These are phyloP conservation scores for Zhuqinia jingwanae DNA, from an alignment of 2,888 invertebrate species.

Conservation along the genomic window DNA sequence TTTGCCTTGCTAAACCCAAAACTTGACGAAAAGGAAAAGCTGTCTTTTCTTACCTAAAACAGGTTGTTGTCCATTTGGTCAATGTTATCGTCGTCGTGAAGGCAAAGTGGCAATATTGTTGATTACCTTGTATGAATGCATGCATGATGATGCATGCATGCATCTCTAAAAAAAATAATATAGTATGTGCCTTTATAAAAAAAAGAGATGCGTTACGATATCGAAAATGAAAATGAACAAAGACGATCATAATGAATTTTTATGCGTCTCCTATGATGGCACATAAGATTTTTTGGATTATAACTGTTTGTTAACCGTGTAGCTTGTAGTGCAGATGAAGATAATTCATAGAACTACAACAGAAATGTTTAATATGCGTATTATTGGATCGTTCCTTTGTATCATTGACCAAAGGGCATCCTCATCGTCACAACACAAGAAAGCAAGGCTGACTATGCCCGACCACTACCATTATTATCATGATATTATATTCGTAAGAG, in stretches of 20 bases:
- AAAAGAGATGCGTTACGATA: slow-evolving; percentile 56
- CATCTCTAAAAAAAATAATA: slow-evolving; percentile 39
- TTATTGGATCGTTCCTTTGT: slow-evolving; percentile 67
- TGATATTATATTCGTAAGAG: slow-evolving; percentile 68
- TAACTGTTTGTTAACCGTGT: slow-evolving; percentile 58
- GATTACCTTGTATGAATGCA: slow-evolving; percentile 66
- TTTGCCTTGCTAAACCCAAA: slow-evolving; percentile 75
- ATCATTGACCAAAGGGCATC: slow-evolving; percentile 73
- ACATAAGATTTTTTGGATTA: slow-evolving; percentile 46
- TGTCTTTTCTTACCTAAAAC: slow-evolving; percentile 74
- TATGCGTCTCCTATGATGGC: slow-evolving; percentile 57
- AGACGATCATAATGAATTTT: slow-evolving; percentile 59
- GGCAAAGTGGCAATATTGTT: slow-evolving; percentile 68
- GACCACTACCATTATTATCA: slow-evolving; percentile 59
- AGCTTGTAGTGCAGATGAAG: slow-evolving; percentile 32
- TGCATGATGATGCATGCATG: slow-evolving; percentile 57
- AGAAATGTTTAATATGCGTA: slow-evolving; percentile 63
- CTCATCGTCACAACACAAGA: slow-evolving; percentile 60
- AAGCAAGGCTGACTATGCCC: slow-evolving; percentile 71
- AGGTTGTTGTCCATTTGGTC: slow-evolving; percentile 73
- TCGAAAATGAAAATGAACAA: slow-evolving; percentile 66
- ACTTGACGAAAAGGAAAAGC: slow-evolving; percentile 74
- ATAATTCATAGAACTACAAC: slow-evolving; percentile 46
- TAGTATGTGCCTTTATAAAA: slow-evolving; percentile 27
- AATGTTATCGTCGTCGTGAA: slow-evolving; percentile 72